Conservation (phyloP, 2,888 invertebrate genomes). For the Drosophila pegasa region DNA sequence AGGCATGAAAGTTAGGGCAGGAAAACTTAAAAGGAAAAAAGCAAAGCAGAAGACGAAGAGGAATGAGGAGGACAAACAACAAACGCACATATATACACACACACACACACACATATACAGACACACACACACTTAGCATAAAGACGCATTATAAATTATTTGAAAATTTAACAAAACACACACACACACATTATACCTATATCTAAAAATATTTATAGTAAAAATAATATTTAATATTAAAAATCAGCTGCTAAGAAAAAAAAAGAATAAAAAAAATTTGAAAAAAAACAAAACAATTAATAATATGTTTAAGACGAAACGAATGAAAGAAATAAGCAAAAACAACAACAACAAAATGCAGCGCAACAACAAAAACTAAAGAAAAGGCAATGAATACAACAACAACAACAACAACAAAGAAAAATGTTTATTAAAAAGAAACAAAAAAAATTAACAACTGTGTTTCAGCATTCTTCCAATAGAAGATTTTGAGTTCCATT, state of each 20-base stretch:
- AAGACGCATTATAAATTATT: conserved; percentile 34
- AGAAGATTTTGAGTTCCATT: neutral
- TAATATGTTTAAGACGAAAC: conserved; percentile 34
- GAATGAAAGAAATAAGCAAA: conserved; percentile 7
- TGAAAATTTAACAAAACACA: conserved; percentile 12
- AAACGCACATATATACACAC: conserved; percentile 18
- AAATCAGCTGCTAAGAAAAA: conserved; percentile 24
- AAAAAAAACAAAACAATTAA: conserved; percentile 18
- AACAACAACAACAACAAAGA: conserved; percentile 44
- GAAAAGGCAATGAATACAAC: conserved; percentile 45
- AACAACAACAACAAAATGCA: conserved; percentile 33
- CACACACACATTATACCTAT: conserved; percentile 52
- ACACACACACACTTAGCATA: conserved; percentile 40
- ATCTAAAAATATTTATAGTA: conserved; percentile 68
- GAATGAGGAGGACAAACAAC: conserved; percentile 3
- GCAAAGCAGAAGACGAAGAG: neutral
- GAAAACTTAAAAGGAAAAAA: conserved; percentile 39
- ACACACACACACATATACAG: conserved; percentile 13
- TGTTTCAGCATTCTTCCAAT: conserved; percentile 43
- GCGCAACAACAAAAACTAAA: conserved; percentile 37
- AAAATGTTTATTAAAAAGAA: conserved; percentile 60
- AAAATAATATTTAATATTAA: conserved; percentile 74
- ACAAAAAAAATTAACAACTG: conserved; percentile 39
- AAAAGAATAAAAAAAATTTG: conserved; percentile 5
- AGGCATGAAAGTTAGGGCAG: conserved; percentile 24